A percentile compares a stretch with the other conserved stretches of the same genome.
Conservation (phyloP, 2,888 invertebrate species). For the Geophilus truncorum region DNA sequence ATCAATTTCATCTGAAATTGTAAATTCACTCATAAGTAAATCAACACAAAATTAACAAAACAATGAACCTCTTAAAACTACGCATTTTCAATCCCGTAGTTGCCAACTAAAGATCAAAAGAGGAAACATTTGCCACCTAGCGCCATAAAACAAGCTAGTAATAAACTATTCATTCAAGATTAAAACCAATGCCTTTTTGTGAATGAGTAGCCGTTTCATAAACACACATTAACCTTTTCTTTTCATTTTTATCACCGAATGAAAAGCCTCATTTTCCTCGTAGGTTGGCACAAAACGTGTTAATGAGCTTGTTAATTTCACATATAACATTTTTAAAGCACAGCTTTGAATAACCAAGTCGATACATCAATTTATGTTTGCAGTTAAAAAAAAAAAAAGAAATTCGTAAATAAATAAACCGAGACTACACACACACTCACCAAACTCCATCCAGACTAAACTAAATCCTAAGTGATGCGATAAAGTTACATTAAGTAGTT, state of each 20-base stretch:
- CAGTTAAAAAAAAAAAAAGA: background rate
- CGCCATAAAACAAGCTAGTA: background rate
- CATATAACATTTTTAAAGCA: background rate
- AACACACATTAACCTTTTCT: conserved; percentile 1
- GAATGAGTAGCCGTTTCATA: background rate
- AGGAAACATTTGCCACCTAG: background rate
- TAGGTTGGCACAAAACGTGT: background rate
- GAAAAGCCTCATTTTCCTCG: background rate
- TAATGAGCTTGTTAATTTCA: conserved; percentile 11
- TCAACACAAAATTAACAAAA: background rate
- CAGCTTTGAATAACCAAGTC: background rate
- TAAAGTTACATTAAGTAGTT: background rate
- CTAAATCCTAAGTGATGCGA: background rate
- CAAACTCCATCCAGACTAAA: background rate
- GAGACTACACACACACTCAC: background rate
- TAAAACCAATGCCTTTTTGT: background rate
- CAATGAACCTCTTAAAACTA: background rate
- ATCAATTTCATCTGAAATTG: background rate
- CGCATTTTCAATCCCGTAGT: no score
- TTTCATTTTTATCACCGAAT: conserved; percentile 5
- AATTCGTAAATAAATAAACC: background rate
- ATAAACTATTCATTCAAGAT: background rate
- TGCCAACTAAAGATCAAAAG: background rate
- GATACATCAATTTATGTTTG: background rate
- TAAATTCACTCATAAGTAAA: no score